Base-by-base conservation (phyloP, 2,888 invertebrate genomes). In the Vandiemenella viatica region DNA sequence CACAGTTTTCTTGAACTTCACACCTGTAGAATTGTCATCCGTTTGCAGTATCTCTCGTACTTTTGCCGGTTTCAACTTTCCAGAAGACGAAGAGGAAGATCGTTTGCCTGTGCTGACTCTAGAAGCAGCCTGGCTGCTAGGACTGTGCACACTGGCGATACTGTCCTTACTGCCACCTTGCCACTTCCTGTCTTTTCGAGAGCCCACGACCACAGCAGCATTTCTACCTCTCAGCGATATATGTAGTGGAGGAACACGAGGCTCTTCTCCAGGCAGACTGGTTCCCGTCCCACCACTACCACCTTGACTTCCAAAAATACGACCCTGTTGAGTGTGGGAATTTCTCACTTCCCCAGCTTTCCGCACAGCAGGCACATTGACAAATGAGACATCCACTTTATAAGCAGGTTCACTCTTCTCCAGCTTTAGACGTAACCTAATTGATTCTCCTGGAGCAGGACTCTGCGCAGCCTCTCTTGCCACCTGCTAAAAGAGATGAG, bases 351-450 rank as follows among this genome's bases (percentile, higher is more conserved):
- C 20, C 21, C 48, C 44, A 18, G 44, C 26, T 49, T 56, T 56
- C 23, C 55, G 42, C 20, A 53, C 45, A 23, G 54, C 43, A 19
- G 57, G 73, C 43, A 74, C 70, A 59, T 76, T 77, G 5, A 81
- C 77, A 63, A 82, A 84, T 55, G 81, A 81, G 21, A 83, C 79
- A 60, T 85, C 84, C 19, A 84, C 83, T 65, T 86, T 86, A 63
- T 87, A 87, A 0, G 85, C 82, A 0, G 85, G 85, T 63, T 88
- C 88, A 42, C 79, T 80, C 62, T 87, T 87, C 58, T 88, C 89
- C 52, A 90, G 65, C 62, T 89, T 89, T 32, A 90, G 67, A 55
- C 88, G 71, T 45, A 90, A 67, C 62, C 88, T 89, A 53, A 89
- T 82, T 60, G 88, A 86, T 61, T 89, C 87, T 54, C 50, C 50